phyloP scores from a whole-genome alignment of 1,140 invertebrate genomes.

The Pseudomyrmex gracilis region DNA sequence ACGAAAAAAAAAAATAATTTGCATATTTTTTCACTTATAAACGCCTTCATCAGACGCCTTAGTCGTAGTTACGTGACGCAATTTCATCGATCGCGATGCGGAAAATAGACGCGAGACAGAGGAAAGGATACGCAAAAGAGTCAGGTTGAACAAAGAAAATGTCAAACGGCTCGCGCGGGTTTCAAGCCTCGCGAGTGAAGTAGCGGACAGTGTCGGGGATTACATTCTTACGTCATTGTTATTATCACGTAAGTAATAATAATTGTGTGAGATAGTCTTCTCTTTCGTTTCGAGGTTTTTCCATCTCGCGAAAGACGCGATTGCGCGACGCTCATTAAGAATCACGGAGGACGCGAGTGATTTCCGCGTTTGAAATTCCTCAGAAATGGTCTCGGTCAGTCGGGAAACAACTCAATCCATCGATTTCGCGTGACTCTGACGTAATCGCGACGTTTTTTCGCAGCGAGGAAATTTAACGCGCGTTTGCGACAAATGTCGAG shows the following conservation, averaged over 20 bases:
- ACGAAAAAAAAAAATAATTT: constrained; percentile 60
- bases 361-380: constrained; percentile 46
- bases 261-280: constrained; percentile 16
- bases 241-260: constrained; percentile 47
- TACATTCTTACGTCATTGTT: constrained; percentile 42
- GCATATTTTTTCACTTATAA: constrained; percentile 67
- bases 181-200: neutral
- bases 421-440: neutral
- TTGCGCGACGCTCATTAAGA: constrained; percentile 34
- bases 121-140: neutral
- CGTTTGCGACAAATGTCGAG: constrained; percentile 7
- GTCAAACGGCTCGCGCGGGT: constrained; percentile 17
- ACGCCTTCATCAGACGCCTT: constrained; percentile 53
- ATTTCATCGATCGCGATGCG: constrained; percentile 58
- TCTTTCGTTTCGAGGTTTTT: constrained; percentile 29
- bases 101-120: constrained; percentile 34
- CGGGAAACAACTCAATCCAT: constrained; percentile 34
- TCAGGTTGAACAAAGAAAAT: constrained; percentile 24
- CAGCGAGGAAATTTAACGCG: constrained; percentile 4
- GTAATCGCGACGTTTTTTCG: no score
- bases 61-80: constrained; percentile 64
- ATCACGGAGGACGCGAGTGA: constrained; percentile 46
- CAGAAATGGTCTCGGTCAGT: neutral
- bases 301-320: constrained; percentile 23
- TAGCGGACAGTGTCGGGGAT: constrained; percentile 23